Evolutionary conservation across 2,888 invertebrate genomes (phyloP), one percentile per base, ranked within the genome.

Genomic region (Synanthedon formicaeformis): DNA sequence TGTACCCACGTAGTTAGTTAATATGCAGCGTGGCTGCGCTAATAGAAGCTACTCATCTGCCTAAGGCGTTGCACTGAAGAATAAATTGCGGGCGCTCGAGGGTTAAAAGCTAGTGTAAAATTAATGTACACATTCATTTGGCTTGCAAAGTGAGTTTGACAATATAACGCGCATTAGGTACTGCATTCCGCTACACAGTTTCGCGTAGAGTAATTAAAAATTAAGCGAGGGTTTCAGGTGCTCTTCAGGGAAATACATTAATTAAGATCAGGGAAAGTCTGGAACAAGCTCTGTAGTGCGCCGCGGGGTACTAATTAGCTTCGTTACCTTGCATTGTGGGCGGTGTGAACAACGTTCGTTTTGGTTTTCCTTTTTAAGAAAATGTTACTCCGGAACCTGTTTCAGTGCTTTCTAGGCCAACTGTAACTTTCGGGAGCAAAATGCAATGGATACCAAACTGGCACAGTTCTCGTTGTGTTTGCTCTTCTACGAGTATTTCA

Each of bases 191-290:
- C 14, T 14, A n/a, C 4, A 45, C 45, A 45, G 45, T 45, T 45
- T 3, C 12, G 45, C 13, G 14, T 45, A 4, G 45, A 45, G 63
- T 73, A 75, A 78, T 78, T 75, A 75, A 78, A 75, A 73, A 78
- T 71, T 71, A 71, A 73, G 64, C 64, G 59, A 60, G 58, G 53
- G 67, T 55, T 73, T 75, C 78, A 81, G 78, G 78, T 82, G 81
- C 67, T 71, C 71, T 75, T 65, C 60, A 71, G 67, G 61, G 66
- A 69, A 79, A 77, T 75, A 73, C 74, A 78, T 78, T 81, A 78
- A 79, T 81, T 78, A 78, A 73, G 72, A 73, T 73, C 58, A 60
- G 62, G 68, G 71, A 75, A 75, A 78, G 75, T 69, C 67, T 69
- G 66, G 68, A 71, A 75, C 67, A 67, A 66, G 64, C 60, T 63